A percentile compares a stretch with the other conserved stretches of the same genome.
These are phyloP conservation scores for Gerris lacustris DNA, from an alignment of 2,888 invertebrate species.

Conservation along the genomic window DNA sequence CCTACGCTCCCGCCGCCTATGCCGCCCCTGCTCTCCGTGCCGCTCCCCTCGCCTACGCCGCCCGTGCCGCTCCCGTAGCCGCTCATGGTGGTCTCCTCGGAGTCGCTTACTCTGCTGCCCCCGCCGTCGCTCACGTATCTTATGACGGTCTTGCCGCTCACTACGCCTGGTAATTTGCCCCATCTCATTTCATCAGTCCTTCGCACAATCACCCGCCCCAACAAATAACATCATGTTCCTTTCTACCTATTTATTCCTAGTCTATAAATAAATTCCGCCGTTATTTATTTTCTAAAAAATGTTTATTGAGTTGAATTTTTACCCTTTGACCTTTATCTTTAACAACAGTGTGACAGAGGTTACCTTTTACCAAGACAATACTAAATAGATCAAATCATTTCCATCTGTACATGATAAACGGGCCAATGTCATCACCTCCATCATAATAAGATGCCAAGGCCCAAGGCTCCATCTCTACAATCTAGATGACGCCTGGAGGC, in stretches of 20 bases:
- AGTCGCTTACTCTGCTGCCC: constrained; percentile 30
- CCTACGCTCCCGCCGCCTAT: constrained; percentile 24
- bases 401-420: too few relatives aligned
- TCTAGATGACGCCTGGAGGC: too few relatives aligned
- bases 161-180: constrained; percentile 27
- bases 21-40: constrained; percentile 31
- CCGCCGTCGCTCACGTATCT: constrained; percentile 30
- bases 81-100: constrained; percentile 26
- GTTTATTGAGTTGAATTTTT: too few relatives aligned
- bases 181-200: constrained; percentile 1
- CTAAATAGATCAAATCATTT: too few relatives aligned
- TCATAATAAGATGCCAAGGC: too few relatives aligned
- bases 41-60: constrained; percentile 30
- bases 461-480: too few relatives aligned
- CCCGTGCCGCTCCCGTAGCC: constrained; percentile 22
- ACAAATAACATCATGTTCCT: not conserved
- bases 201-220: not conserved
- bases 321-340: too few relatives aligned
- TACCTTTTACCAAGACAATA: too few relatives aligned
- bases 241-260: not conserved
- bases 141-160: constrained; percentile 29
- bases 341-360: too few relatives aligned
- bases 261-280: not conserved
- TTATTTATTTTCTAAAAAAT: not conserved
- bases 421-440: too few relatives aligned